phyloP scores from a whole-genome alignment of 2,113 vertebrate species.

The Phylloscopus trochiloides region DNA sequence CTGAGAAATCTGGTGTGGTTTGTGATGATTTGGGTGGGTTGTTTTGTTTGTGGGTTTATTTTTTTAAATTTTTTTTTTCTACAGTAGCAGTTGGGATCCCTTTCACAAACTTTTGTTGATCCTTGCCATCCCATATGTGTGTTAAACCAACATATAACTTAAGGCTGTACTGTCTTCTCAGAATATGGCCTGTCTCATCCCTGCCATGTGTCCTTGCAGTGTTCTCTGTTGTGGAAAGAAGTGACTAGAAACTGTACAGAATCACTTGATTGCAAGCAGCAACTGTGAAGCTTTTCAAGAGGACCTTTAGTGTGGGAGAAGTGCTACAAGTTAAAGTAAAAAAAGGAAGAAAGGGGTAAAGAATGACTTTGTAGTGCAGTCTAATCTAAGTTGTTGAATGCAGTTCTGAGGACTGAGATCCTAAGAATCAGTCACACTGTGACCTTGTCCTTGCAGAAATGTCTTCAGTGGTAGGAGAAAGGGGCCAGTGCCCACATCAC shows the following conservation, averaged over 20 bases:
- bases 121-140: not conserved
- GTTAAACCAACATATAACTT: not conserved
- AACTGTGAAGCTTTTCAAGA: not conserved
- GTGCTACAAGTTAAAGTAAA: not conserved
- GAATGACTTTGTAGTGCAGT: not conserved
- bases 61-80: not conserved
- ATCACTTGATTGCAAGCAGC: not conserved
- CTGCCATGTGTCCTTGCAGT: not conserved
- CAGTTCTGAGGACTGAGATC: not conserved
- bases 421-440: not conserved
- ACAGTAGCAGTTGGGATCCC: not conserved
- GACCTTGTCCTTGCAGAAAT: not conserved
- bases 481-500: not conserved
- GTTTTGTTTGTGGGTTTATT: not conserved
- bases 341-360: not conserved
- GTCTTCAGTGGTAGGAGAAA: not conserved
- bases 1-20: not conserved
- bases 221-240: not conserved
- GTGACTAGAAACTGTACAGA: not conserved
- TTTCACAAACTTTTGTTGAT: not conserved
- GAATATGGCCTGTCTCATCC: not conserved
- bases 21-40: not conserved
- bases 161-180: not conserved
- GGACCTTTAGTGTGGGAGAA: not conserved
- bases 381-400: not conserved